Base-by-base conservation (phyloP, 2,888 invertebrate species). In the Mystacides longicornis region DNA sequence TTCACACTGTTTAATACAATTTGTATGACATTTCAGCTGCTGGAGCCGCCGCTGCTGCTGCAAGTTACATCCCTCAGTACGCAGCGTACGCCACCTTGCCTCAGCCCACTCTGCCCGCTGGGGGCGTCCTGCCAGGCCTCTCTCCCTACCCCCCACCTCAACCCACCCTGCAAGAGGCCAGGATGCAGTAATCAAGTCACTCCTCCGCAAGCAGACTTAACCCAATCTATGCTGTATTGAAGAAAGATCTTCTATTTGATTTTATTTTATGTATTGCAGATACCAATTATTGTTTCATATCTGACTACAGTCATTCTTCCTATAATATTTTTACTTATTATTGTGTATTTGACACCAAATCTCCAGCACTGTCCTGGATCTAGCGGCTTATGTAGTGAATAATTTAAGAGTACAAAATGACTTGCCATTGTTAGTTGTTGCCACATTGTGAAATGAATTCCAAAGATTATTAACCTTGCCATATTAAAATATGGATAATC, bases 51-150 rank as follows among this genome's bases (percentile, higher is more conserved):
- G 79, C 78, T 3, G 78, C 80, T 57, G 81, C 82, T 2, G 85
- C 86, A 18, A 84, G 86, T 64, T 87, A 87, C 69, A 79, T 87
- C 73, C 81, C 83, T 19, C 87, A 85, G 0, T 88, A 88, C 71
- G 86, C 87, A 63, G 71, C 62, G 7, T 83, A 83, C 64, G 80
- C 82, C 9, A 73, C 87, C 33, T 72, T 88, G 62, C 87, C 84
- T 43, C 79, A 78, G 64, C 72, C 74, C 3, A 81, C 82, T 7
- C 73, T 77, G 9, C 82, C 74, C 0, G 83, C 80, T 19, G 77
- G 69, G 46, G 78, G 78, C 23, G 78, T 85, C 11, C 82, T 87
- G 62, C 86, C 86, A 1, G 85, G 78, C 31, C 72, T 83, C 52
- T 80, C 81, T 1, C 75, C 78, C 22, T 75, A 77, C 47, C 79